Evolutionary conservation across 2,888 invertebrate genomes (phyloP).

Genomic region (Drosophila anomalata): DNA sequence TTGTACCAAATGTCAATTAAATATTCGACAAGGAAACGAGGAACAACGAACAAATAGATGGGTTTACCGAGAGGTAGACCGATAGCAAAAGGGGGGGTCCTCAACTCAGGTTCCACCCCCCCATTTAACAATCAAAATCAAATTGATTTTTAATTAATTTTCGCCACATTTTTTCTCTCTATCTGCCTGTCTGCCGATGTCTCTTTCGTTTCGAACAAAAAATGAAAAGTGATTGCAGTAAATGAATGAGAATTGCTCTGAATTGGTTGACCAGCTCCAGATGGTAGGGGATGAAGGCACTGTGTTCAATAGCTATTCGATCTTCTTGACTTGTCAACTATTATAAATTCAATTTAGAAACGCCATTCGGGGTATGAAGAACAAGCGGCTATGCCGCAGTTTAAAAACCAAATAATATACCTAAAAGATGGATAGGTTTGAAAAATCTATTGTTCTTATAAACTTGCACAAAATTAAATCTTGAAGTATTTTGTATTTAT

Average conservation of each 20-base stretch:
- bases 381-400: background rate
- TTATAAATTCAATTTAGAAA: conserved; percentile 76
- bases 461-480: background rate
- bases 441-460: too few species aligned
- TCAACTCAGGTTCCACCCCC: background rate
- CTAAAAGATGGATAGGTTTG: too few species aligned
- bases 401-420: too few species aligned
- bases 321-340: conserved; percentile 63
- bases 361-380: conserved; percentile 45
- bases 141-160: conserved; percentile 79
- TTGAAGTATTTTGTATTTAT: conserved; percentile 22
- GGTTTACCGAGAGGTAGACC: conserved; percentile 13
- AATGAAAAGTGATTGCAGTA: conserved; percentile 50
- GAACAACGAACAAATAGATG: conserved; percentile 27
- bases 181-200: conserved; percentile 18
- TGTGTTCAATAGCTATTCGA: conserved; percentile 23
- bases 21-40: conserved; percentile 50
- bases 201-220: conserved; percentile 17
- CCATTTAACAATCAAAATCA: conserved; percentile 74
- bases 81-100: conserved; percentile 10
- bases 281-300: conserved; percentile 17
- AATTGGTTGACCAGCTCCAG: conserved; percentile 39
- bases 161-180: conserved; percentile 71
- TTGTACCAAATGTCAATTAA: conserved; percentile 71
- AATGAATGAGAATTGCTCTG: conserved; percentile 50